phyloP scores from a whole-genome alignment of 2,888 invertebrate genomes.

The Dimorphilus gyrociliatus region DNA sequence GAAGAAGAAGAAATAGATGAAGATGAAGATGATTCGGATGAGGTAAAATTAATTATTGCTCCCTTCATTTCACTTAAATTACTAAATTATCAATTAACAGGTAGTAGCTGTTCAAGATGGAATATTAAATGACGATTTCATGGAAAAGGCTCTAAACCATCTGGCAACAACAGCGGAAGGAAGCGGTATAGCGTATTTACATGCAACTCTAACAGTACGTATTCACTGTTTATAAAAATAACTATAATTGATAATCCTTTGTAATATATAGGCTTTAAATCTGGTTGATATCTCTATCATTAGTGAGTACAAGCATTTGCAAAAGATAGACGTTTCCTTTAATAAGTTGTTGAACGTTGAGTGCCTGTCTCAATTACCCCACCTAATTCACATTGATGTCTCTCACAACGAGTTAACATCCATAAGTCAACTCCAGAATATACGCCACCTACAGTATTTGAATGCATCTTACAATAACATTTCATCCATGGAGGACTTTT shows the following conservation, averaged over 20 bases:
- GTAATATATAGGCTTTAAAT: slow-evolving; percentile 21
- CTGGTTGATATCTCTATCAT: slow-evolving; percentile 24
- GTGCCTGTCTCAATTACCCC: neutral
- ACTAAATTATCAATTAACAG: no score
- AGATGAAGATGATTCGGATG: no score
- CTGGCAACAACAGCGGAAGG: slow-evolving; percentile 32
- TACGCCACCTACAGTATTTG: slow-evolving; percentile 25
- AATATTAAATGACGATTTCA: slow-evolving; percentile 29
- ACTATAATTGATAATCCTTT: neutral
- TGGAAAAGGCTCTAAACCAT: slow-evolving; percentile 27
- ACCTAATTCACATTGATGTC: neutral
- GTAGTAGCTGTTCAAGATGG: no score
- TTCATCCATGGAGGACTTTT: slow-evolving; percentile 26
- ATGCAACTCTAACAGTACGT: slow-evolving; percentile 27
- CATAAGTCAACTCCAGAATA: slow-evolving; percentile 23
- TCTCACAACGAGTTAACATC: no score
- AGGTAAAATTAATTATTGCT: no score
- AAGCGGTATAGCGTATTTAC: slow-evolving; percentile 27
- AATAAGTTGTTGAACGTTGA: slow-evolving; percentile 32
- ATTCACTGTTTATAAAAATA: neutral
- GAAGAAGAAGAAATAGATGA: no score
- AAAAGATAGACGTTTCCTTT: slow-evolving; percentile 31
- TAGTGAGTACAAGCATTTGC: slow-evolving; percentile 24
- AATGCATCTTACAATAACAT: slow-evolving; percentile 35
- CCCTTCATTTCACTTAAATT: no score